phyloP scores from a whole-genome alignment of 2,113 vertebrate species.

The Fulmarus glacialis region DNA sequence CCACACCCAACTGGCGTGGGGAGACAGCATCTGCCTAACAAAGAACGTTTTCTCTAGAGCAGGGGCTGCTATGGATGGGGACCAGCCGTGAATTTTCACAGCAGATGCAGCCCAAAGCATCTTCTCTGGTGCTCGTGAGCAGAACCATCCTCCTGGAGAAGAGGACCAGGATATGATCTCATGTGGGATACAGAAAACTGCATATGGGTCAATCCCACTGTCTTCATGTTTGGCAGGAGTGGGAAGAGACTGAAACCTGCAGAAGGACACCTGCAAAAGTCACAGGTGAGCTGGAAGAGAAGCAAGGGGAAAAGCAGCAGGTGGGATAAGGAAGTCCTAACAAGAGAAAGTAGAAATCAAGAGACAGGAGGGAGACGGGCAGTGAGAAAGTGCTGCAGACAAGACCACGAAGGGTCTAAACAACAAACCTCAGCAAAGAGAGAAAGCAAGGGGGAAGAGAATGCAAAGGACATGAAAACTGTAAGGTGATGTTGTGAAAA shows the following conservation, averaged over 20 bases:
- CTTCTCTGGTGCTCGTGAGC: neutral
- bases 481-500: rapidly evolving
- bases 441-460: neutral
- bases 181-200: neutral
- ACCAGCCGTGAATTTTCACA: rapidly evolving
- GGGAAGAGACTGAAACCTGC: neutral
- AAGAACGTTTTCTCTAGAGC: neutral
- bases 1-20: rapidly evolving
- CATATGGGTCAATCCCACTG: neutral
- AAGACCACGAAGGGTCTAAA: neutral
- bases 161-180: neutral
- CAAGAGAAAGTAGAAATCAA: neutral
- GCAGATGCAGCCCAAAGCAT: neutral
- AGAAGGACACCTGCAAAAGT: neutral
- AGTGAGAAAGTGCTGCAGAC: neutral
- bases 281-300: neutral
- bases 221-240: neutral
- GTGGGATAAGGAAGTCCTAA: neutral
- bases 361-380: neutral
- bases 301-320: neutral
- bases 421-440: neutral
- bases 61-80: neutral
- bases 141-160: neutral
- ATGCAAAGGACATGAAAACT: neutral
- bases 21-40: neutral